Base-by-base conservation (phyloP, 2,888 invertebrate genomes). In the Diabrotica balteata region DNA sequence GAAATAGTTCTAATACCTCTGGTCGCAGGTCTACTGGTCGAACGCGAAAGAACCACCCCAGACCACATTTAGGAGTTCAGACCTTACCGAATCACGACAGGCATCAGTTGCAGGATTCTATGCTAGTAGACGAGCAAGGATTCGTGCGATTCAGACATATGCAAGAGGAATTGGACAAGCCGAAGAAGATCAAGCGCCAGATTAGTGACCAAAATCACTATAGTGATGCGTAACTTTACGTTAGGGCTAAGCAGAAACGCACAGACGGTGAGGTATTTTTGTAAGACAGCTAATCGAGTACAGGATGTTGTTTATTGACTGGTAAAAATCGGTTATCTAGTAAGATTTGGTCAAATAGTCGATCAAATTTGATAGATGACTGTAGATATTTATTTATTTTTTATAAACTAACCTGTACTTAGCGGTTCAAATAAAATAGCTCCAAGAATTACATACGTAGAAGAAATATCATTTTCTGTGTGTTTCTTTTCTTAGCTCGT, bases 101-200 rank as follows among this genome's bases (percentile, higher is more conserved):
- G 77, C 86, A 88, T 78, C 72, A 70, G 59, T 60, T 72, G 46
- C 86, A 88, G 76, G 82, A 86, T 67, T 90, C 94, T 75, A 94
- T 95, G 93, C 85, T 95, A 72, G 94, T 95, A n/a, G 93, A 94
- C 70, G 95, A 96, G 80, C 93, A 95, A 80, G 95, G 95, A 7
- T 94, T 95, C 83, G 91, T 95, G 10, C 87, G 96, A 75, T 95
- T 95, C 85, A 88, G 94, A 71, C 90, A 92, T 11, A 85, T 93
- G 75, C 77, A 78, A 55, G 79, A 79, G 57, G 77, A 79, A 58
- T 62, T 70, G 61, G 76, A 77, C 44, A 78, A 80, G 64, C 79
- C 80, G 59, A 82, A 81, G 70, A 80, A 80, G 66, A 74, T 74
- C 43, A 80, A 81, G 71, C 80, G 81, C 64, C 79, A 79, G 59